Percentiles rank a stretch among this genome's conserved stretches.
Conservation (phyloP, 2,797 vertebrate species). For the Prionace glauca region DNA sequence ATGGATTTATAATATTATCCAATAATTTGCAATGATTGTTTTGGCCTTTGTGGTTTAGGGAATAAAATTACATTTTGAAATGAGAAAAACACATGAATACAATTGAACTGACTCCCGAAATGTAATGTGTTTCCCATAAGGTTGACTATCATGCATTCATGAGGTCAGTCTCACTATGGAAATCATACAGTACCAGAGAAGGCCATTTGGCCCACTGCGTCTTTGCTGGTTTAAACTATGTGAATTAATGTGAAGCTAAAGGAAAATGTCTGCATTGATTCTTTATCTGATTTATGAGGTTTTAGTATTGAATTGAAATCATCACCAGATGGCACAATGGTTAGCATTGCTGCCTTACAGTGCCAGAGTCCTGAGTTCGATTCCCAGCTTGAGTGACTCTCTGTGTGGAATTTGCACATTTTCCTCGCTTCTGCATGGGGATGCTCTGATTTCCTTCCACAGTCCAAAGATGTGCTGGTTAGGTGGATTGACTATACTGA, state of each 20-base stretch:
- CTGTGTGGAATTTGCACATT: too few relatives aligned
- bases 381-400: too few relatives aligned
- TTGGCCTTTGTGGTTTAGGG: constrained; percentile 28
- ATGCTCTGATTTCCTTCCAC: too few relatives aligned
- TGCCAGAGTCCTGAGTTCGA: too few relatives aligned
- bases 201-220: neutral
- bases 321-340: neutral
- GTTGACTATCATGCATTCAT: neutral
- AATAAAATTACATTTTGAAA: constrained; percentile 46
- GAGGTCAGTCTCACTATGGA: neutral
- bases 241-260: neutral
- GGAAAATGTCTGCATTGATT: neutral
- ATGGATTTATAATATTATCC: neutral
- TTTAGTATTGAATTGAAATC: neutral
- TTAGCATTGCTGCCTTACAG: too few relatives aligned
- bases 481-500: too few relatives aligned
- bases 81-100: constrained; percentile 36
- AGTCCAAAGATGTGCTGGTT: too few relatives aligned
- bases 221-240: neutral
- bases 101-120: neutral
- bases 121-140: neutral
- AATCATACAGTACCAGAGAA: neutral
- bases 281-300: neutral
- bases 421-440: too few relatives aligned
- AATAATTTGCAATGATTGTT: neutral